A percentile compares a stretch with the other conserved stretches of the same genome.
Evolutionary conservation across 2,113 vertebrate genomes (phyloP).

Genomic region (Nibea coibor): DNA sequence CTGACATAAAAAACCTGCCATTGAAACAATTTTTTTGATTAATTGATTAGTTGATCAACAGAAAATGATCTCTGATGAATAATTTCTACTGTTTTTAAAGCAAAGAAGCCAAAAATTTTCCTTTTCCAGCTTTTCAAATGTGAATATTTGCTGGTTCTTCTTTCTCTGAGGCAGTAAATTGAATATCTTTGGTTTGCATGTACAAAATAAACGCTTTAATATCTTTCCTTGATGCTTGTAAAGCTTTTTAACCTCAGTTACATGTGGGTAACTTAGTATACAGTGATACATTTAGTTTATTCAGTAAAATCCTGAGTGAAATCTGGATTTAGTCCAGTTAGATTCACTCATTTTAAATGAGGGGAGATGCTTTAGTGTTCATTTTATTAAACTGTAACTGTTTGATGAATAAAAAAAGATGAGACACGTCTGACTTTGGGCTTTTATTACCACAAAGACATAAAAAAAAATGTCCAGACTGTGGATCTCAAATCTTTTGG

Average conservation of each 20-base stretch:
- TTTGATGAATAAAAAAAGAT: not conserved
- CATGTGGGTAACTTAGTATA: not conserved
- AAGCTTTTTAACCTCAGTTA: not conserved
- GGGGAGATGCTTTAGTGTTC: not conserved
- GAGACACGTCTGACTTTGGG: not conserved
- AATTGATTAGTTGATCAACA: not conserved
- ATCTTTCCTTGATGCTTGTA: not conserved
- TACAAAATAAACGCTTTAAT: not conserved
- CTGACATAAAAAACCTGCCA: not conserved
- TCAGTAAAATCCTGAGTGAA: not conserved
- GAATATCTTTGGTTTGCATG: not conserved
- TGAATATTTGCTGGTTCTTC: not conserved
- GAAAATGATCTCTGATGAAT: not conserved
- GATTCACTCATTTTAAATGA: not conserved
- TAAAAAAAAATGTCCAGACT: conserved; percentile 1
- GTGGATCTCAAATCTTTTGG: not conserved
- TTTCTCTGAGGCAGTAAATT: not conserved
- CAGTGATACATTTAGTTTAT: not conserved
- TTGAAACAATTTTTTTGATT: not conserved
- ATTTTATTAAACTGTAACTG: not conserved
- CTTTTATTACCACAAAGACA: not conserved
- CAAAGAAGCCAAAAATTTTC: not conserved
- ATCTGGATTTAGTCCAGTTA: not conserved
- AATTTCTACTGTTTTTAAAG: not conserved
- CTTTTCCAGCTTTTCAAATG: not conserved